Evolutionary conservation across 2,888 invertebrate genomes (phyloP).

Genomic region (Junonia oenone): DNA sequence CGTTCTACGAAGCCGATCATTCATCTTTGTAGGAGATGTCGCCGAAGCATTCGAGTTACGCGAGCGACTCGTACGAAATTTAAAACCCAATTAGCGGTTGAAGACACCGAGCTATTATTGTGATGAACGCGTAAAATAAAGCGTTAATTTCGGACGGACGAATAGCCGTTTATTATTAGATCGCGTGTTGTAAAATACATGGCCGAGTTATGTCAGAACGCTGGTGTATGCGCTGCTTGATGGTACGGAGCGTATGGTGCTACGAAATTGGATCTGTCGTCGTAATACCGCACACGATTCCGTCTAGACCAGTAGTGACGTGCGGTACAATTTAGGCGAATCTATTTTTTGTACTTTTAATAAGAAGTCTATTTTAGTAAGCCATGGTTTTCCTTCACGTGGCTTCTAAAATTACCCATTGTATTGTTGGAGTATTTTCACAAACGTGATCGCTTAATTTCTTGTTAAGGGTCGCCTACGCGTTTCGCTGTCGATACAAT

Average conservation of each 20-base stretch:
- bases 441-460: slow-evolving; percentile 11
- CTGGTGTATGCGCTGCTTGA: slow-evolving; percentile 20
- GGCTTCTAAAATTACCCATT: slow-evolving; percentile 9
- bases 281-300: slow-evolving; percentile 14
- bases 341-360: slow-evolving; percentile 3
- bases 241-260: slow-evolving; percentile 23
- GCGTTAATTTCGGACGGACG: slow-evolving; percentile 60
- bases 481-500: neutral
- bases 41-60: slow-evolving; percentile 27
- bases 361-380: slow-evolving; percentile 16
- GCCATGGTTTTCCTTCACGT: slow-evolving; percentile 12
- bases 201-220: slow-evolving; percentile 74
- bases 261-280: slow-evolving; percentile 18
- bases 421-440: slow-evolving; percentile 4
- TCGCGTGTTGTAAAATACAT: slow-evolving; percentile 63
- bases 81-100: slow-evolving; percentile 71
- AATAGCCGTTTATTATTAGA: slow-evolving; percentile 65
- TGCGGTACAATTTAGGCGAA: neutral
- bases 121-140: slow-evolving; percentile 56
- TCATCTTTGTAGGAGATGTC: slow-evolving; percentile 25
- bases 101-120: slow-evolving; percentile 71
- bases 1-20: slow-evolving; percentile 23
- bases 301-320: slow-evolving; percentile 9
- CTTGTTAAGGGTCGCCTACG: slow-evolving; percentile 1
- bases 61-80: slow-evolving; percentile 31